Conservation (phyloP, 2,888 invertebrate species). For the Tinea semifulvella region DNA sequence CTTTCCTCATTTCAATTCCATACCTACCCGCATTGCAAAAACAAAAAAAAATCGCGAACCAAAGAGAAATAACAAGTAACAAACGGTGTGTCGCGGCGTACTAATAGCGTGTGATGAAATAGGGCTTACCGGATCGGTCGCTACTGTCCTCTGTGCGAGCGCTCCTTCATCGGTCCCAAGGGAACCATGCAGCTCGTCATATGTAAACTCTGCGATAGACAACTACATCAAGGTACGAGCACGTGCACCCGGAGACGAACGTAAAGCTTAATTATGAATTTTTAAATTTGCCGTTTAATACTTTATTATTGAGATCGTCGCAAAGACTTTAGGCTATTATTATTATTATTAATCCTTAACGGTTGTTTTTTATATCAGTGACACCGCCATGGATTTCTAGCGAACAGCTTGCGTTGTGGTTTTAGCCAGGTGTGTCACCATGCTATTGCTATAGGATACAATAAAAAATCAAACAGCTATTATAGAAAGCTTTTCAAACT, state of each 20-base stretch:
- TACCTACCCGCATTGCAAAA: no score
- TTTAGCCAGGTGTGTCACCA: no score
- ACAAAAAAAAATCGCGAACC: conserved; percentile 8
- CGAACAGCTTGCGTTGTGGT: no score
- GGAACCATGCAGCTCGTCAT: conserved; percentile 72
- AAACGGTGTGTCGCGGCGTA: conserved; percentile 28
- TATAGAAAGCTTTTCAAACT: no score
- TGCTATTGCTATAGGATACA: no score
- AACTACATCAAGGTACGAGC: conserved; percentile 66
- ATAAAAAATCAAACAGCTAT: no score
- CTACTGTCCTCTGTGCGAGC: conserved; percentile 76
- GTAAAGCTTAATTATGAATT: conserved; percentile 19
- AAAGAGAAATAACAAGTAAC: conserved; percentile 43
- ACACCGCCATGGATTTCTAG: no score
- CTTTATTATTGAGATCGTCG: no score
- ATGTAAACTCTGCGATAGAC: conserved; percentile 67
- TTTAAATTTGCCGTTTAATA: no score
- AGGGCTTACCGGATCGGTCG: conserved; percentile 78
- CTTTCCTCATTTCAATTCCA: not conserved
- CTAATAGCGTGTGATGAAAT: conserved; percentile 65
- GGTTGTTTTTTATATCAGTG: no score
- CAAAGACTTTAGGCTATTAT: no score
- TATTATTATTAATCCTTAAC: no score
- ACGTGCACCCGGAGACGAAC: conserved; percentile 20
- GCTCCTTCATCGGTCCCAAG: conserved; percentile 74